phyloP scores from a whole-genome alignment of 2,113 vertebrate genomes.

The Propithecus coquereli region DNA sequence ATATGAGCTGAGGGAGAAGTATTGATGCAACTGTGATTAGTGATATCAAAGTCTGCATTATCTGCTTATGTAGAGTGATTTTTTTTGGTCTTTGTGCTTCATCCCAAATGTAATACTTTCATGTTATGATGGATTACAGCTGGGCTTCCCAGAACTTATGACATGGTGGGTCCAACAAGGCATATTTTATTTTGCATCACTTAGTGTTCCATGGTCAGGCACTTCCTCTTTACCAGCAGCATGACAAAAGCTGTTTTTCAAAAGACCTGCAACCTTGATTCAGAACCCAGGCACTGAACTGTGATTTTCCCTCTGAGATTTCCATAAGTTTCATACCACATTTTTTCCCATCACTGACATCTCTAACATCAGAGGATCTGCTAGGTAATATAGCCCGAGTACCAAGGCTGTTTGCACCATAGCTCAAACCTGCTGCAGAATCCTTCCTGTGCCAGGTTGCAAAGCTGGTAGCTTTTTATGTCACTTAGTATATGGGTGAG shows the following conservation, averaged over 20 bases:
- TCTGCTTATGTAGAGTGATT: not conserved
- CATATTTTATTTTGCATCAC: not conserved
- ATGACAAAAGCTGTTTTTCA: not conserved
- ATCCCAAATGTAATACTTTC: not conserved
- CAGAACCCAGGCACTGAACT: not conserved
- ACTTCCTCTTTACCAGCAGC: not conserved
- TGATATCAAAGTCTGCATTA: not conserved
- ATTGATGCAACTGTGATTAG: not conserved
- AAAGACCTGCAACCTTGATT: not conserved
- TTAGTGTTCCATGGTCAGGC: not conserved
- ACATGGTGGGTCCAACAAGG: not conserved
- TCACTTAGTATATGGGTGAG: not conserved
- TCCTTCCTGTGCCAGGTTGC: not conserved
- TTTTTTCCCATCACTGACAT: not conserved
- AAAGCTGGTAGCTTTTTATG: not conserved
- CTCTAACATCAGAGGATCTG: not conserved
- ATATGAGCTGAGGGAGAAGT: not conserved
- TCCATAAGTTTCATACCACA: not conserved
- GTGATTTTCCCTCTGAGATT: not conserved
- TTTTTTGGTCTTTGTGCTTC: not conserved
- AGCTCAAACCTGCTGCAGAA: not conserved
- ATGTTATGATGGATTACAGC: not conserved
- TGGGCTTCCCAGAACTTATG: not conserved
- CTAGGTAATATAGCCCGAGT: not conserved
- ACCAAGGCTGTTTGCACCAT: not conserved